Evolutionary conservation across 2,888 invertebrate genomes (phyloP).

Genomic region (Lepidonotus clava): DNA sequence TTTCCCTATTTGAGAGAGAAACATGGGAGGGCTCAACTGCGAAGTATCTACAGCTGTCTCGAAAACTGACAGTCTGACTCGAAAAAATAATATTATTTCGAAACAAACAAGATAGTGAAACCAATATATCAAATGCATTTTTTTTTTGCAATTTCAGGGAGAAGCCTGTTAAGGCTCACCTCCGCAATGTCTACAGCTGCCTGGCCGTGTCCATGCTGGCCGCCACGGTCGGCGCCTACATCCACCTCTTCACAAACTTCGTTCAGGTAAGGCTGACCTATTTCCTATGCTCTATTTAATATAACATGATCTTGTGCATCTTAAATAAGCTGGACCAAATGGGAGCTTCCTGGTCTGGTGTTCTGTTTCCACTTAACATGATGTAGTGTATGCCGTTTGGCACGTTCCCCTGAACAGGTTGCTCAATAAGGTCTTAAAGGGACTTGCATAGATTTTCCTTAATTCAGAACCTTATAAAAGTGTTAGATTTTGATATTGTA

Average conservation of each 20-base stretch:
- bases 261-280: conserved; percentile 81
- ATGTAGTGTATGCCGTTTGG: too few species aligned
- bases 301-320: too few species aligned
- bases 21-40: neutral
- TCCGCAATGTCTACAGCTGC: conserved; percentile 97
- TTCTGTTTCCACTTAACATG: too few species aligned
- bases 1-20: neutral
- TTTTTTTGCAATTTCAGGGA: conserved; percentile 85
- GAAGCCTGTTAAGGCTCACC: conserved; percentile 91
- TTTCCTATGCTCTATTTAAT: too few species aligned
- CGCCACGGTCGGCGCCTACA: conserved; percentile 90
- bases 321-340: too few species aligned
- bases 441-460: too few species aligned
- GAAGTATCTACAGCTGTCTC: too few species aligned
- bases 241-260: conserved; percentile 89
- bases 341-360: too few species aligned
- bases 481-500: too few species aligned
- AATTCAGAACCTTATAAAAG: too few species aligned
- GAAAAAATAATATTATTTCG: neutral
- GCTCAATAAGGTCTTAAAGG: too few species aligned
- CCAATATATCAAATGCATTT: neutral
- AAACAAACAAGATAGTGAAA: neutral
- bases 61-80: neutral
- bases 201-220: conserved; percentile 90
- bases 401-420: too few species aligned